Evolutionary conservation across 92 coral and sea anemone species (phyloP).

Genomic region (Porites evermanni): DNA sequence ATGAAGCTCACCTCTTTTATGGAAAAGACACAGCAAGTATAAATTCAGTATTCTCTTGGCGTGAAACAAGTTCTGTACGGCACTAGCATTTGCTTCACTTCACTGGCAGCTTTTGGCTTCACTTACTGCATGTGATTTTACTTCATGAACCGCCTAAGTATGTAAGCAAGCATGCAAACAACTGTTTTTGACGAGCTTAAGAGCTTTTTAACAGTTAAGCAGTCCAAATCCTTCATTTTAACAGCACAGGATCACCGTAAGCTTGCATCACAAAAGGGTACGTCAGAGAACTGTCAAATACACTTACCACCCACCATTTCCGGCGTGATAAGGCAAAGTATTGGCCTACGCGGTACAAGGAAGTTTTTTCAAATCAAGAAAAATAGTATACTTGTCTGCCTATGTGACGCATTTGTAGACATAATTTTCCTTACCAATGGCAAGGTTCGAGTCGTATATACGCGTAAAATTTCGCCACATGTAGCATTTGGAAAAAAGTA

Average conservation of each 20-base stretch:
- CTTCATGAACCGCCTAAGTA: no score
- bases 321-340: not conserved
- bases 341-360: not conserved
- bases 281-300: not conserved
- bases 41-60: no score
- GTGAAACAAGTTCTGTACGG: no score
- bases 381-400: not conserved
- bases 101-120: not conserved
- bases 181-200: not conserved
- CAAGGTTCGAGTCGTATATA: no score
- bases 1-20: conserved; percentile 9
- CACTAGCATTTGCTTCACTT: no score
- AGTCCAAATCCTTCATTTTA: conserved; percentile 12
- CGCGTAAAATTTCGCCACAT: no score
- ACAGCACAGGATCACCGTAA: conserved; percentile 15
- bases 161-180: no score
- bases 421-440: no score
- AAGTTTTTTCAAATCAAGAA: no score
- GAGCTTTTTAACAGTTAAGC: conserved; percentile 5
- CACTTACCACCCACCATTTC: conserved; percentile 8
- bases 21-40: not conserved
- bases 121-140: not conserved
- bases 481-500: no score
- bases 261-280: not conserved
- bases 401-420: no score